Percentiles rank a stretch among this genome's conserved stretches.
Conservation (phyloP, 2,888 invertebrate genomes). For the Ichneumon xanthorius region DNA sequence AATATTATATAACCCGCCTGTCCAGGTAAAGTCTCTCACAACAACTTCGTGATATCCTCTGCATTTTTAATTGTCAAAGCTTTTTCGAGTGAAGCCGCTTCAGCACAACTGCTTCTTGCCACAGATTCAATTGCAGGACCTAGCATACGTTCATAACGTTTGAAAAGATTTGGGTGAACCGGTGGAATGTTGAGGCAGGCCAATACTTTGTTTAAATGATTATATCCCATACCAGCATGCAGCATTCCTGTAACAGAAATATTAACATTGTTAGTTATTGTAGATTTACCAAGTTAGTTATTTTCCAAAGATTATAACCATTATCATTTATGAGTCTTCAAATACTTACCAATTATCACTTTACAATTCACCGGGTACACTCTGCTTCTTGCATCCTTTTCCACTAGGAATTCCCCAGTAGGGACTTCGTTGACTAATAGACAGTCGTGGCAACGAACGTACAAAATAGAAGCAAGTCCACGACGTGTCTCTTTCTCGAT, state of each 20-base stretch:
- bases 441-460: conserved; percentile 26
- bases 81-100: conserved; percentile 65
- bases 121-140: conserved; percentile 66
- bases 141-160: conserved; percentile 67
- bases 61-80: conserved; percentile 63
- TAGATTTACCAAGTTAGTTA: not conserved
- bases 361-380: conserved; percentile 13
- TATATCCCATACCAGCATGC: conserved; percentile 61
- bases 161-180: conserved; percentile 53
- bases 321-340: not conserved
- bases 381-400: conserved; percentile 3
- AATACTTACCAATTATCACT: conserved; percentile 2
- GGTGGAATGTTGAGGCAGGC: conserved; percentile 65
- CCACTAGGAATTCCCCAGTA: not conserved
- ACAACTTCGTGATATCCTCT: conserved; percentile 52
- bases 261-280: not conserved
- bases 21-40: conserved; percentile 43
- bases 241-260: conserved; percentile 48
- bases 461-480: conserved; percentile 4
- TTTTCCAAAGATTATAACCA: not conserved
- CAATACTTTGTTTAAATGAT: conserved; percentile 67
- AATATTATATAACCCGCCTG: conserved; percentile 59
- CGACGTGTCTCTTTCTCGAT: conserved; percentile 14
- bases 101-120: conserved; percentile 67
- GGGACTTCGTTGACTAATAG: conserved; percentile 14